Evolutionary conservation across 2,888 invertebrate genomes (phyloP).

Genomic region (Polydrusus tereticollis): DNA sequence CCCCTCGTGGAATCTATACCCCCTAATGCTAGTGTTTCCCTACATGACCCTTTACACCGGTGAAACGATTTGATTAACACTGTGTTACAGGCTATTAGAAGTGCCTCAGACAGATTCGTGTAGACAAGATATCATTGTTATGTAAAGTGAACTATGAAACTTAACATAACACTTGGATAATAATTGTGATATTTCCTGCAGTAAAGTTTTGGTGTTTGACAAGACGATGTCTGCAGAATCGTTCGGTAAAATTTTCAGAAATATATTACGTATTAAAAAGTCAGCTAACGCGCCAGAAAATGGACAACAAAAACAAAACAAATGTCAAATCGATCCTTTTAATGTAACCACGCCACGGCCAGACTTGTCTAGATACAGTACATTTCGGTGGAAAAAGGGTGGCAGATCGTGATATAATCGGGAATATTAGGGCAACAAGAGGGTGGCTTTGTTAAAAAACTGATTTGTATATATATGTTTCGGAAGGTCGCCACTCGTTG

Average conservation of each 20-base stretch:
- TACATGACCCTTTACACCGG: constrained; percentile 51
- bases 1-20: too few relatives aligned
- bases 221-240: too few relatives aligned
- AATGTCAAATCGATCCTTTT: too few relatives aligned
- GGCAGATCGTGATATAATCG: constrained; percentile 43
- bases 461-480: constrained; percentile 51
- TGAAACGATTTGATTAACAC: constrained; percentile 65
- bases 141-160: constrained; percentile 11
- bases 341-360: too few relatives aligned
- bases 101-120: constrained; percentile 55
- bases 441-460: constrained; percentile 53
- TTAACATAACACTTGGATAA: not conserved
- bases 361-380: too few relatives aligned
- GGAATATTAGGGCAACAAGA: constrained; percentile 44
- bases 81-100: constrained; percentile 59
- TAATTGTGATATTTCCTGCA: not conserved
- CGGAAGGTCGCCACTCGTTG: too few relatives aligned
- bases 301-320: too few relatives aligned
- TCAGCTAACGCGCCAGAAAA: too few relatives aligned
- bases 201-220: not conserved
- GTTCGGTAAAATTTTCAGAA: too few relatives aligned
- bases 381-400: constrained; percentile 25
- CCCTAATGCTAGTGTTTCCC: constrained; percentile 60
- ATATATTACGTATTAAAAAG: too few relatives aligned
- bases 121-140: constrained; percentile 32